Evolutionary conservation across 2,797 vertebrate species (phyloP), one percentile per base, ranked within the genome.

Genomic region (Eospalax fontanierii): DNA sequence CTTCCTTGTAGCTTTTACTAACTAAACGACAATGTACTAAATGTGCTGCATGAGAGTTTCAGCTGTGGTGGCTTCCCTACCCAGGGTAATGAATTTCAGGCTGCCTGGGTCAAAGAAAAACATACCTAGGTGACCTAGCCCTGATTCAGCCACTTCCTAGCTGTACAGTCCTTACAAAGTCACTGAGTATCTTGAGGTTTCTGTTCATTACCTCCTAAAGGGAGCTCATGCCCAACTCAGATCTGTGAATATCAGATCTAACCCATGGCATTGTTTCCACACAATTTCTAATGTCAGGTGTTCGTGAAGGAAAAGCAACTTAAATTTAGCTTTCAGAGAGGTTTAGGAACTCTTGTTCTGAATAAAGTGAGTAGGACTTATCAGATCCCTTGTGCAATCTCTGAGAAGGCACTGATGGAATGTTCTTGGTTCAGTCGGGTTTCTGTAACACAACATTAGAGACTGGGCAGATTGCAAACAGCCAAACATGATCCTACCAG

Each of bases 231-330:
- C 12, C 71, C 89, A 61, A 91, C 35, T 2, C 65, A 16, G 54
- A n/a, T n/a, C 18, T 84, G 35, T 66, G 33, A 81, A 89, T 57
- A 82, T 43, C 26, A 93, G 76, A 82, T 86, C 59, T 75, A 43
- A 85, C 40, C 43, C 57, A 68, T 22, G 33, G 26, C 33, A 70
- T 61, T 85, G 46, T 87, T 91, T 70, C 26, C 82, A 40, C 81
- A 88, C 73, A 28, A 66, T 89, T 70, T 74, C n/a, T 70, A 19
- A 19, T 54, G 19, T 65, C 61, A 15, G 15, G 4, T 86, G 38
- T 22, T 70, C 18, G 4, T 28, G 21, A 70, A 68, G 33, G 15
- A 30, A 50, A 75, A 89, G 68, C 9, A 92, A 81, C 61, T 12
- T 71, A 89, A 83, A 50, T 50, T 19, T 74, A 2, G 16, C 4